Base-by-base conservation (phyloP, 1,140 invertebrate species). In the Dolichoris vasculosae region DNA sequence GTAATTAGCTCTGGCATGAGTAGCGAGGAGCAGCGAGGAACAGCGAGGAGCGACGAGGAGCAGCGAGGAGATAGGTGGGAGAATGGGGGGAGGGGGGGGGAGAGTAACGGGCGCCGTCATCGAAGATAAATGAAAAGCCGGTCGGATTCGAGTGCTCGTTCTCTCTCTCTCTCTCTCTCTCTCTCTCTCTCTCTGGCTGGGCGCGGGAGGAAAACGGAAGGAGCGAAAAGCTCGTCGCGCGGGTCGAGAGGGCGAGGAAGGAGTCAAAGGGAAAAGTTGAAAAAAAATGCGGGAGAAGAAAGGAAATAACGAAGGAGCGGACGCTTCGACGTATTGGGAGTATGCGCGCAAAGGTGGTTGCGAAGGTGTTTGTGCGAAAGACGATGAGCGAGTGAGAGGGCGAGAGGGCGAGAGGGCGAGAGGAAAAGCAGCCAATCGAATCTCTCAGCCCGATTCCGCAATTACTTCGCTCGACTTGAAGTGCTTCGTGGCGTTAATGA, bases 401-500 rank as follows among this genome's bases (percentile, higher is more conserved):
- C 32, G 26, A 7, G 7, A 43, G 13, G 77, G 55, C 9, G 20
- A 30, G n/a, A 3, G 20, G 32, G 7, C 6, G 63, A 55, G 7
- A n/a, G 30, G 30, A 35, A 13, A 35, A 3, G n/a, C 51, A 67
- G 79, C 84, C 84, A 85, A 85, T 85, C 79, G 78, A 85, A 85
- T 85, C 78, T 63, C 79, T 67, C 51, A 51, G 71, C 32, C 75
- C 71, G 78, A 88, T 87, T 77, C 77, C 79, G 85, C 87, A 87
- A 88, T 88, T 88, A 88, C 87, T 88, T 86, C 87, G 87, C 88
- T 88, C 86, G 82, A 78, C 87, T 85, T 77, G 80, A 84, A 87
- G 82, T 84, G 84, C 86, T 84, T 85, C 84, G 82, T 83, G 86
- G 87, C 88, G 88, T 89, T 89, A 89, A 90, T 88, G 88, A 89